Evolutionary conservation across 2,888 invertebrate species (phyloP), one percentile per base, ranked within the genome.

Genomic region (Eupithecia dodoneata): DNA sequence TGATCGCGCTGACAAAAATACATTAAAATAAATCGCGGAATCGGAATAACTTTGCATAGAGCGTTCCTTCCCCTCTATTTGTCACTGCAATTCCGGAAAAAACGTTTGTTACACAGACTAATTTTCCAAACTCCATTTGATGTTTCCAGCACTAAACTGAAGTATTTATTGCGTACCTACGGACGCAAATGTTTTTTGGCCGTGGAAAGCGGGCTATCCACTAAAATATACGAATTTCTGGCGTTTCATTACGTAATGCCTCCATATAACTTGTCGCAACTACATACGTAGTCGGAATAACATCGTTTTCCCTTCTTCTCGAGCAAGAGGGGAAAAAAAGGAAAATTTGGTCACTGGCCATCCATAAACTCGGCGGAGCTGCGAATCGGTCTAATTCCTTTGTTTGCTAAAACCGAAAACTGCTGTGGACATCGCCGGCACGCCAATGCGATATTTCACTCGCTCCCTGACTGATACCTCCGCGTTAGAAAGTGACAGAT

Each of bases 381-480:
- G 88, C 88, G 87, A 87, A 89, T 88, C 88, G 91, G 87, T 91
- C 93, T 93, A 93, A 94, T 93, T 92, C 92, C 92, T 94, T 93
- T 93, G 93, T 93, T 93, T 93, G 92, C 90, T 87, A 91, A 92
- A 92, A 92, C 92, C 92, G 91, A 92, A 92, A 92, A 92, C 92
- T 90, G 92, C 87, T 85, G 87, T 85, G 89, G 90, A 89, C 90
- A 89, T 89, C 86, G 84, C 85, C 88, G 84, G 15, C 66, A 85
- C 87, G 87, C 87, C 88, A 86, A 87, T 88, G 85, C 89, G 86
- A 92, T 92, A 92, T 91, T 91, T 92, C 91, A 92, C 92, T 90
- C 92, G 86, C 89, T 92, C 92, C 80, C 89, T 92, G 91, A 92
- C 87, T 89, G 92, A 92, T 91, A 82, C 83, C 84, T 85, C 77